These are phyloP conservation scores for Macrotrachela quadricornifera DNA, from an alignment of 1,140 invertebrate genomes.

Conservation along the genomic window DNA sequence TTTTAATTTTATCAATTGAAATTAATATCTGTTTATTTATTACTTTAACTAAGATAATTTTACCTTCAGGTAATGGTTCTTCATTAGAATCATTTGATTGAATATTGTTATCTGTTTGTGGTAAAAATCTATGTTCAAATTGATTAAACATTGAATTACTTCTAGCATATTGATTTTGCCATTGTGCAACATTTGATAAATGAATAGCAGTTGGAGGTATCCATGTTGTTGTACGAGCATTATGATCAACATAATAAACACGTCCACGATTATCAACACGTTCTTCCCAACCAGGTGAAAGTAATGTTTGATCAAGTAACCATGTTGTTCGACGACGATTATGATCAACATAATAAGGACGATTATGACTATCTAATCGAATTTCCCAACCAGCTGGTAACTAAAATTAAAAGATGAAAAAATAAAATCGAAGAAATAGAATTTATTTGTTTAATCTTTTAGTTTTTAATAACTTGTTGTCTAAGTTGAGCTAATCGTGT, in stretches of 20 bases:
- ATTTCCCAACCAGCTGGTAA: constrained; percentile 50
- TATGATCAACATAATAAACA: constrained; percentile 83
- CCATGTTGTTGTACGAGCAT: constrained; percentile 86
- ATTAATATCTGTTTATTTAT: too few species aligned
- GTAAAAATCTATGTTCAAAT: too few species aligned
- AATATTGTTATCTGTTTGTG: constrained; percentile 20
- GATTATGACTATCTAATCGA: constrained; percentile 58
- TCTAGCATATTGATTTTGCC: constrained; percentile 1
- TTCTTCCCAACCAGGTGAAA: constrained; percentile 51
- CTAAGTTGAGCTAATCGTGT: too few species aligned
- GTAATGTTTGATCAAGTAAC: constrained; percentile 37
- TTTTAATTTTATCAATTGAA: too few species aligned
- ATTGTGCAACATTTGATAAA: background rate
- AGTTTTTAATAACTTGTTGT: too few species aligned
- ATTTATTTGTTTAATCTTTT: too few species aligned
- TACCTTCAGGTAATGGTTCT: constrained; percentile 25
- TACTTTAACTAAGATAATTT: too few species aligned
- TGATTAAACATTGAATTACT: background rate
- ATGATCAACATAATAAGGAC: constrained; percentile 81
- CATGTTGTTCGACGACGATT: constrained; percentile 83
- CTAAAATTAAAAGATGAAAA: too few species aligned
- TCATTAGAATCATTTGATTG: constrained; percentile 80
- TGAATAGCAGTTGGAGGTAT: constrained; percentile 54
- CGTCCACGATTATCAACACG: constrained; percentile 60
- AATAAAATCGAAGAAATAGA: too few species aligned